These are phyloP conservation scores for Arothron firmamentum DNA, from an alignment of 2,113 vertebrate species.

Conservation along the genomic window DNA sequence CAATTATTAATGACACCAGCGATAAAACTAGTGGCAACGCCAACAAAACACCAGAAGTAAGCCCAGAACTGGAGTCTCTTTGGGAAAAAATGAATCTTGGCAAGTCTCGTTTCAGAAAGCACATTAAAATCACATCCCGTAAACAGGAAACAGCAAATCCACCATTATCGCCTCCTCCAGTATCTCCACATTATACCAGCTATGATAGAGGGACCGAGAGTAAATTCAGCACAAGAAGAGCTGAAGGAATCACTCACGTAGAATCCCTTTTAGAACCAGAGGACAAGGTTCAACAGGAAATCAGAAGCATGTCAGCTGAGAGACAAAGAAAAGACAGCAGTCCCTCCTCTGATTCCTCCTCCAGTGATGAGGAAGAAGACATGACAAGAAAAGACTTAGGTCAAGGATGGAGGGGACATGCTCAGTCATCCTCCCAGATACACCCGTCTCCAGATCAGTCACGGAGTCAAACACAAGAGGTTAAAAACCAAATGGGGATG, in stretches of 20 bases:
- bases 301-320: background rate
- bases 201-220: conserved; percentile 37
- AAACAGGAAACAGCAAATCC: conserved; percentile 1
- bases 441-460: background rate
- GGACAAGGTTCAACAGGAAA: conserved; percentile 3
- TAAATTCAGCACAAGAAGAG: background rate
- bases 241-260: conserved; percentile 5
- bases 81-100: conserved; percentile 62
- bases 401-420: background rate
- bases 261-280: conserved; percentile 5
- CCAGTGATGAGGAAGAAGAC: conserved; percentile 15
- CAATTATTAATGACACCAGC: conserved; percentile 5
- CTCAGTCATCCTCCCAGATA: background rate
- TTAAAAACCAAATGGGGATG: background rate
- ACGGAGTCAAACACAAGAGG: background rate
- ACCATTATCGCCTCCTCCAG: conserved; percentile 18
- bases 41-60: conserved; percentile 22
- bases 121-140: conserved; percentile 39
- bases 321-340: background rate
- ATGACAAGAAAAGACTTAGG: background rate
- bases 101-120: conserved; percentile 57
- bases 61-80: conserved; percentile 47
- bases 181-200: conserved; percentile 16
- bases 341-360: conserved; percentile 2
- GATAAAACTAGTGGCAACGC: conserved; percentile 7